phyloP scores from a whole-genome alignment of 2,888 invertebrate genomes.

The Thecophora atra region DNA sequence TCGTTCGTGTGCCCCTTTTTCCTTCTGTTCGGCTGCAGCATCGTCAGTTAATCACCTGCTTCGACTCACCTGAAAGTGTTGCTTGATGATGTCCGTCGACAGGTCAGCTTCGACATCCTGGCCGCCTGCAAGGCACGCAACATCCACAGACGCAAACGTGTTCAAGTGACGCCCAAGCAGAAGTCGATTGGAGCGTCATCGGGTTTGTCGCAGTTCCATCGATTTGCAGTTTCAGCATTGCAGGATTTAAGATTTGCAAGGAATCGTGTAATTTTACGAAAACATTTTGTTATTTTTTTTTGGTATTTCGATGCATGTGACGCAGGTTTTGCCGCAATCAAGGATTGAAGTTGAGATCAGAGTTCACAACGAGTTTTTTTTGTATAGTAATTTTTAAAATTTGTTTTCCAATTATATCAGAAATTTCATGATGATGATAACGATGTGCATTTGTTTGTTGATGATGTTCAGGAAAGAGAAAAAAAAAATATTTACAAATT shows the following conservation, averaged over 20 bases:
- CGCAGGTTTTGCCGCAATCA: not conserved
- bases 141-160: slow-evolving; percentile 39
- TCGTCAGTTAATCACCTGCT: not conserved
- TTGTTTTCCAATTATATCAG: too few relatives aligned
- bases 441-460: too few relatives aligned
- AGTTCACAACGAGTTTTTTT: not conserved
- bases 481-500: too few relatives aligned
- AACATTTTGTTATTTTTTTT: slow-evolving; percentile 20
- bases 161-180: slow-evolving; percentile 23
- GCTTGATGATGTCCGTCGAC: slow-evolving; percentile 67
- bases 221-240: not conserved
- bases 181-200: not conserved
- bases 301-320: not conserved
- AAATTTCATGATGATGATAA: too few relatives aligned
- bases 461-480: too few relatives aligned
- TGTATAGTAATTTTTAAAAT: not conserved
- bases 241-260: not conserved
- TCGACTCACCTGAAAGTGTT: slow-evolving; percentile 66
- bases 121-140: slow-evolving; percentile 56
- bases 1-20: not conserved
- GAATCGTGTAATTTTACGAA: not conserved
- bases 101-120: slow-evolving; percentile 66
- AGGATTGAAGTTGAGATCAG: not conserved
- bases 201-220: not conserved
- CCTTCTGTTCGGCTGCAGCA: not conserved